phyloP scores from a whole-genome alignment of 1,140 invertebrate genomes.

The Drosophila takahashii region DNA sequence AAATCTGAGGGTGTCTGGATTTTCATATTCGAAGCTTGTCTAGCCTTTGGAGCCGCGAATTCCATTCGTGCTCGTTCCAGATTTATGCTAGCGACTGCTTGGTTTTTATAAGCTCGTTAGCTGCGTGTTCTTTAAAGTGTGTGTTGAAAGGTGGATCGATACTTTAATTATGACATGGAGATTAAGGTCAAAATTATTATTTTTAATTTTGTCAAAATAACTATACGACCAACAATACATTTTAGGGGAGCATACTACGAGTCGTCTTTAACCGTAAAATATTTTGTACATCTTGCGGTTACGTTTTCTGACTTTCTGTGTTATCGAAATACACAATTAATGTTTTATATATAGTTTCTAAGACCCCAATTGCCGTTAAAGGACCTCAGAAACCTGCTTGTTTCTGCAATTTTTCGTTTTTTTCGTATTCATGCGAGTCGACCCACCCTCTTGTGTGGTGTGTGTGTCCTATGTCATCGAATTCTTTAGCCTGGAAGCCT shows the following conservation, averaged over 20 bases:
- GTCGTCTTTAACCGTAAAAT: background rate
- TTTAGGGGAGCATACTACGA: background rate
- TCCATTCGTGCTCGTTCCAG: conserved; percentile 57
- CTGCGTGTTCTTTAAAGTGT: conserved; percentile 21
- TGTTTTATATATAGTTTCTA: background rate
- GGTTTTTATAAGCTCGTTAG: conserved; percentile 65
- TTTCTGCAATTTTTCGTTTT: conserved; percentile 1
- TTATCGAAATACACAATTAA: conserved; percentile 3
- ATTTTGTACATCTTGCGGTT: background rate
- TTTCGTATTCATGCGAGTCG: background rate
- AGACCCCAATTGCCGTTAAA: background rate
- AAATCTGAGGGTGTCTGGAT: conserved; percentile 37
- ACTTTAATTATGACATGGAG: background rate
- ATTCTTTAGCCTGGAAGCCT: conserved; percentile 77
- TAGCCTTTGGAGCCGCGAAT: conserved; percentile 57
- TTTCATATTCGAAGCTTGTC: conserved; percentile 25
- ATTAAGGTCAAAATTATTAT: background rate
- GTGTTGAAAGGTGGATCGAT: conserved; percentile 8
- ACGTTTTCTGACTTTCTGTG: background rate
- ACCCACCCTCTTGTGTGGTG: conserved; percentile 14
- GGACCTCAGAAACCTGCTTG: background rate
- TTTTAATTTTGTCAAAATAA: conserved; percentile 2
- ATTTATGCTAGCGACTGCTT: conserved; percentile 66
- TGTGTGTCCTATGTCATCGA: conserved; percentile 48
- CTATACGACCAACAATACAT: background rate